Evolutionary conservation across 2,113 vertebrate genomes (phyloP).

Genomic region (Atractosteus spatula): DNA sequence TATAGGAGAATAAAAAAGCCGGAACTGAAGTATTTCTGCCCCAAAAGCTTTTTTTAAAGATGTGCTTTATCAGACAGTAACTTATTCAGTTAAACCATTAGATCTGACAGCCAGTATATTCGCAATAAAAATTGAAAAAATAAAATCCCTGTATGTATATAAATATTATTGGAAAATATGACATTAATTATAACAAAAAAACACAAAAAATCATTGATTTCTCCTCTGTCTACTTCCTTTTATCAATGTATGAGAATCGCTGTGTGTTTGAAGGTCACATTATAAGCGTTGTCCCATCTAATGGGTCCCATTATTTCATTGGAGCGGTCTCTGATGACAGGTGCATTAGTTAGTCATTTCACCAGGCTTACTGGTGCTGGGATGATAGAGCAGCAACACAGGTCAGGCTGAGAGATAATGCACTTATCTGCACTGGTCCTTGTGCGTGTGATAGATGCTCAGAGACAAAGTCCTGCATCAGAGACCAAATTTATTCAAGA

Average conservation of each 20-base stretch:
- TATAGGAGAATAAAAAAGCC: too few relatives aligned
- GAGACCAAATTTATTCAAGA: constrained; percentile 59
- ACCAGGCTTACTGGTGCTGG: constrained; percentile 41
- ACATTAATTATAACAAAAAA: too few relatives aligned
- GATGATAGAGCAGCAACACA: constrained; percentile 48
- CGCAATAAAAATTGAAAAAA: too few relatives aligned
- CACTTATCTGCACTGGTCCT: constrained; percentile 59
- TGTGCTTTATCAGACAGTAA: too few relatives aligned
- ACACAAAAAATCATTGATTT: too few relatives aligned
- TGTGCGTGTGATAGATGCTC: constrained; percentile 60
- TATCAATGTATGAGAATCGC: not conserved
- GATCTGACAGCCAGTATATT: too few relatives aligned
- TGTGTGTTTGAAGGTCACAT: not conserved
- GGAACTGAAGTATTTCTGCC: too few relatives aligned
- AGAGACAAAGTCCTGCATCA: constrained; percentile 61
- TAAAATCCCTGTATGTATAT: too few relatives aligned
- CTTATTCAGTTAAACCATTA: too few relatives aligned
- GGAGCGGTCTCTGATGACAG: not conserved
- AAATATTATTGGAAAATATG: too few relatives aligned
- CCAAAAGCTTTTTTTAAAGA: too few relatives aligned
- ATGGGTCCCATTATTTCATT: not conserved
- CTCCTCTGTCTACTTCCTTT: too few relatives aligned
- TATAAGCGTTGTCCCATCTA: not conserved
- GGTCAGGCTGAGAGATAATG: constrained; percentile 54
- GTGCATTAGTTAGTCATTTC: constrained; percentile 17